Conservation (phyloP, 1,140 invertebrate genomes). For the Trigoniulus corallinus region DNA sequence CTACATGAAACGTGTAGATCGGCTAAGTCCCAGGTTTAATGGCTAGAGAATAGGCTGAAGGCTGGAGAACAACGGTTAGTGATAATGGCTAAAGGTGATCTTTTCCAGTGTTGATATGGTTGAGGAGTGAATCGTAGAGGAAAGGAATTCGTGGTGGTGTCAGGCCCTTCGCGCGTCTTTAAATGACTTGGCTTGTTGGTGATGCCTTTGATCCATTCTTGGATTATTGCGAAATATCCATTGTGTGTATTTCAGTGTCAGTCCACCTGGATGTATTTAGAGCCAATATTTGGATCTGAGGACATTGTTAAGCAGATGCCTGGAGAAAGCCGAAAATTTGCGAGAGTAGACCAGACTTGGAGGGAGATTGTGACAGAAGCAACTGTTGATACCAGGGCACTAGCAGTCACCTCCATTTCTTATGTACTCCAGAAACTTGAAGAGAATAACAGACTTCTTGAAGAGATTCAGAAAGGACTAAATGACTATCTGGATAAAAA, state of each 20-base stretch:
- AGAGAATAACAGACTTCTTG: conserved; percentile 48
- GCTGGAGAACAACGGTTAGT: too few species aligned
- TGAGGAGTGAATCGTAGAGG: too few species aligned
- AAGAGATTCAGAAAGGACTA: conserved; percentile 84
- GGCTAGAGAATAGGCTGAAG: too few species aligned
- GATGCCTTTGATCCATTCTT: too few species aligned
- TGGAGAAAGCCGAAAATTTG: conserved; percentile 72
- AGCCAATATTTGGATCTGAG: conserved; percentile 84
- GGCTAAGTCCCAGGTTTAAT: too few species aligned
- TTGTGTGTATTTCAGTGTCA: conserved; percentile 26
- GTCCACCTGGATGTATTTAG: conserved; percentile 63
- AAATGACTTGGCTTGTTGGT: too few species aligned
- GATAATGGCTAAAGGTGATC: too few species aligned
- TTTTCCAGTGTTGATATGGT: too few species aligned
- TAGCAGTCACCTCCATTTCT: conserved; percentile 62
- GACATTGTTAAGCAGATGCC: conserved; percentile 98
- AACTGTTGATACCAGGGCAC: conserved; percentile 46
- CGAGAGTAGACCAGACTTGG: conserved; percentile 60
- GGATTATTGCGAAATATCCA: too few species aligned
- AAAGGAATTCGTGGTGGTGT: too few species aligned
- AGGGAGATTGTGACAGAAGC: conserved; percentile 65
- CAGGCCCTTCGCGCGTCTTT: too few species aligned
- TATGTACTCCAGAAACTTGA: conserved; percentile 53
- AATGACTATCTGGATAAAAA: conserved; percentile 97
- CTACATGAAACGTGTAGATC: too few species aligned